phyloP scores from a whole-genome alignment of 1,140 invertebrate species.

The Belonocnema kinseyi region DNA sequence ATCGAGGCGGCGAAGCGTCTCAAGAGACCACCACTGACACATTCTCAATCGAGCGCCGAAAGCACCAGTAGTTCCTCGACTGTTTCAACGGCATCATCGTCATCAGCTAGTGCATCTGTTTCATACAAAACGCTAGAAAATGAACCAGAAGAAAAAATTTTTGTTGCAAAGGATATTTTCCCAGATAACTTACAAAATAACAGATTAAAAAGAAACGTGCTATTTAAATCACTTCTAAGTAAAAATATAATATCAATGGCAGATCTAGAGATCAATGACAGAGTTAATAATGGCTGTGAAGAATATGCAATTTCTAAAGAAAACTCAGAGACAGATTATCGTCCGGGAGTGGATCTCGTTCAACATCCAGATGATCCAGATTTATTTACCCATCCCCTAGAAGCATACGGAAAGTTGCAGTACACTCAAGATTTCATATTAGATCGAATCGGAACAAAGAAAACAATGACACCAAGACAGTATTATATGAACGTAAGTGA shows the following conservation, averaged over 20 bases:
- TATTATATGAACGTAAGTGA: background rate
- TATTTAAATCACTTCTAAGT: background rate
- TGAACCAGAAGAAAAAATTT: too few relatives aligned
- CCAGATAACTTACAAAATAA: background rate
- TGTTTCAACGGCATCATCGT: too few relatives aligned
- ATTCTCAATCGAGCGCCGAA: too few relatives aligned
- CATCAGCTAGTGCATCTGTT: too few relatives aligned
- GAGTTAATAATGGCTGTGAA: background rate
- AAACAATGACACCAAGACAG: background rate
- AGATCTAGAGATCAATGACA: background rate
- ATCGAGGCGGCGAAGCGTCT: too few relatives aligned
- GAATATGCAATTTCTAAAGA: background rate
- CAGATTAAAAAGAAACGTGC: background rate
- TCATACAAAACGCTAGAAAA: too few relatives aligned
- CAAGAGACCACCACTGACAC: too few relatives aligned
- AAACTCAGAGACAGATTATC: background rate
- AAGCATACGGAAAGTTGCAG: background rate
- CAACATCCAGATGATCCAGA: slow-evolving; percentile 3
- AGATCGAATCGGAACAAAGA: background rate
- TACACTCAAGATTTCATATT: background rate
- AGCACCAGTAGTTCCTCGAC: too few relatives aligned
- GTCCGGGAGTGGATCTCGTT: background rate
- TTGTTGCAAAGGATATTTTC: background rate
- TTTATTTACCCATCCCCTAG: background rate
- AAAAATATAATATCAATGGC: background rate